Base-by-base conservation (phyloP, 2,113 vertebrate species). In the Ranitomeya imitator region DNA sequence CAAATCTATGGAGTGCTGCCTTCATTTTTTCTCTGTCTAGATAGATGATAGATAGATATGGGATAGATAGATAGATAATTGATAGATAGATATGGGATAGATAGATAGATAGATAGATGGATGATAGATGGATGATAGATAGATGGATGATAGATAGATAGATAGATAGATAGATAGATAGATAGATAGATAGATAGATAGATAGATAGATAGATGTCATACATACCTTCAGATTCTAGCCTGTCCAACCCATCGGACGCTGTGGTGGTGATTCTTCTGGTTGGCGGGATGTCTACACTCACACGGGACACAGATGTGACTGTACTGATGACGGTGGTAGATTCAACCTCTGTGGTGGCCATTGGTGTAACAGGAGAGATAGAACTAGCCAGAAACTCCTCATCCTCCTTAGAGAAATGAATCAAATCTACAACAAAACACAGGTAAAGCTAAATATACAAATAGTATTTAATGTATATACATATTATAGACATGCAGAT, bases 171-270 rank as follows among this genome's bases (percentile, higher is more conserved):
- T 45, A 45, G 37, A 45, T 45, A 45, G 37, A 45, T 45, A 45
- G 37, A 45, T 45, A 45, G 1, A 45, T 45, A 45, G 37, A 45
- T 45, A 45, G 37, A 45, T 45, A 3, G 37, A 45, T 45, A 45
- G 37, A 45, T 45, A 45, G 37, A 45, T 45, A 45, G 1, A 45
- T 45, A 45, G 37, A 45, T 45, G 16, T 61, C 11, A 57, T 7
- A 0, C 81, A 87, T 94, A 99, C 97, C 97, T 94, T 98, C 96
- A 37, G 96, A 97, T 92, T 97, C 97, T 78, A 95, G 94, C 88
- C 88, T 94, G 7, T 95, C 94, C 89, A 95, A 89, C 19, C 96
- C 95, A 1, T 94, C 94, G 23, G 94, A 91, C 31, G 91, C 90
- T 15, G 92, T 93, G 0, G 93, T 93, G 19, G 90, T 93, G 18